Evolutionary conservation across 2,888 invertebrate species (phyloP).

Genomic region (Luperina testacea): DNA sequence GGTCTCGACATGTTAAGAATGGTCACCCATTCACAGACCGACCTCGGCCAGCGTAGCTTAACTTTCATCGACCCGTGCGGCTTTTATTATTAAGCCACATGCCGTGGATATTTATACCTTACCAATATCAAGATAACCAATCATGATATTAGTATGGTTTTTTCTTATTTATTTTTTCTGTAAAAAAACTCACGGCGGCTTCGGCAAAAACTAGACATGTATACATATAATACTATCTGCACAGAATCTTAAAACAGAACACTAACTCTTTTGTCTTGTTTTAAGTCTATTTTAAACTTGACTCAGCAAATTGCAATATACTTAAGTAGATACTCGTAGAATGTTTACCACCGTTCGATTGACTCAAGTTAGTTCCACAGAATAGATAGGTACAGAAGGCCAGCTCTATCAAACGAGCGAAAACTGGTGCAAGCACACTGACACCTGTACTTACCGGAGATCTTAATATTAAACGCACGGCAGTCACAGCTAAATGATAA

Average conservation of each 20-base stretch:
- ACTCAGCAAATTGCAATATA: conserved; percentile 45
- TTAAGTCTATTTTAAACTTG: conserved; percentile 36
- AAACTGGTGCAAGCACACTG: background rate
- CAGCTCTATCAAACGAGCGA: background rate
- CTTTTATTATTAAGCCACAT: background rate
- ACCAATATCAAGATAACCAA: background rate
- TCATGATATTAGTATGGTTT: background rate
- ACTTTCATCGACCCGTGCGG: background rate
- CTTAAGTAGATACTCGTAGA: conserved; percentile 41
- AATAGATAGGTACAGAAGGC: conserved; percentile 16
- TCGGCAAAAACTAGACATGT: background rate
- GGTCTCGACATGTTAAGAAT: background rate
- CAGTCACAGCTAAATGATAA: background rate
- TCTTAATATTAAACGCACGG: background rate
- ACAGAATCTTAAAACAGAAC: conserved; percentile 4
- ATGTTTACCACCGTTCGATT: conserved; percentile 43
- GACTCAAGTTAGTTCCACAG: conserved; percentile 21
- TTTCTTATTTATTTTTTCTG: background rate
- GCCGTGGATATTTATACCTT: background rate
- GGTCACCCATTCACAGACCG: background rate
- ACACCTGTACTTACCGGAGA: background rate
- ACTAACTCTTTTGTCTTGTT: conserved; percentile 3
- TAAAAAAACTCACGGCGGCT: background rate
- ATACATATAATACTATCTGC: background rate
- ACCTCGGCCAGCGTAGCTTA: background rate